These are phyloP conservation scores for Stenodera caucasica DNA, from an alignment of 2,888 invertebrate species.

Conservation along the genomic window DNA sequence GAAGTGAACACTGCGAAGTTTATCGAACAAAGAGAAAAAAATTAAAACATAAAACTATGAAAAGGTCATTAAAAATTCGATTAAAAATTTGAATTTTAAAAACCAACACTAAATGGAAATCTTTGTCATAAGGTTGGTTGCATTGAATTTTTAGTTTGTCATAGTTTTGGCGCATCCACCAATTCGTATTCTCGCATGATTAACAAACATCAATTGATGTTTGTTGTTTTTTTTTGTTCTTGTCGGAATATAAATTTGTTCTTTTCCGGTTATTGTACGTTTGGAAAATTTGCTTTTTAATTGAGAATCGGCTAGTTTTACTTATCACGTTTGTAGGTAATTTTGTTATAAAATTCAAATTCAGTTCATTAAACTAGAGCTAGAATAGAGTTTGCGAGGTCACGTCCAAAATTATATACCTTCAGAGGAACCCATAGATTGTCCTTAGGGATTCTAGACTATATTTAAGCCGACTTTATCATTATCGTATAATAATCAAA, in stretches of 20 bases:
- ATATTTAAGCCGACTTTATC: not conserved
- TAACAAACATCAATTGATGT: not conserved
- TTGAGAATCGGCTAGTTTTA: not conserved
- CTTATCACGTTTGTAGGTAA: constrained; percentile 5
- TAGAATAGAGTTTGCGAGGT: not conserved
- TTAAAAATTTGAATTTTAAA: not conserved
- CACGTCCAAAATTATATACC: constrained; percentile 2
- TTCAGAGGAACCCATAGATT: not conserved
- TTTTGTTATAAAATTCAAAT: constrained; percentile 7
- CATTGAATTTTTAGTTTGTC: not conserved
- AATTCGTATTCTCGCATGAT: not conserved
- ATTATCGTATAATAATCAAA: not conserved
- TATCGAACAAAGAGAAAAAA: not conserved
- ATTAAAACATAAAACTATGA: not conserved
- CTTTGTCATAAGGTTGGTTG: not conserved
- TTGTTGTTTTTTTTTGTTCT: not conserved
- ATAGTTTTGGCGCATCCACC: not conserved
- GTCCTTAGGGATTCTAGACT: not conserved
- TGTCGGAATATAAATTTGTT: not conserved
- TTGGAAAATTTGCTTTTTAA: not conserved
- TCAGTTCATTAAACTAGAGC: not conserved
- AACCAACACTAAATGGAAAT: not conserved
- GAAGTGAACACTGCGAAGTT: not conserved
- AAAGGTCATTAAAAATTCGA: not conserved
- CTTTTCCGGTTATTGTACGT: not conserved